Evolutionary conservation across 2,888 invertebrate species (phyloP).

Genomic region (Caenorhabditis plicata): DNA sequence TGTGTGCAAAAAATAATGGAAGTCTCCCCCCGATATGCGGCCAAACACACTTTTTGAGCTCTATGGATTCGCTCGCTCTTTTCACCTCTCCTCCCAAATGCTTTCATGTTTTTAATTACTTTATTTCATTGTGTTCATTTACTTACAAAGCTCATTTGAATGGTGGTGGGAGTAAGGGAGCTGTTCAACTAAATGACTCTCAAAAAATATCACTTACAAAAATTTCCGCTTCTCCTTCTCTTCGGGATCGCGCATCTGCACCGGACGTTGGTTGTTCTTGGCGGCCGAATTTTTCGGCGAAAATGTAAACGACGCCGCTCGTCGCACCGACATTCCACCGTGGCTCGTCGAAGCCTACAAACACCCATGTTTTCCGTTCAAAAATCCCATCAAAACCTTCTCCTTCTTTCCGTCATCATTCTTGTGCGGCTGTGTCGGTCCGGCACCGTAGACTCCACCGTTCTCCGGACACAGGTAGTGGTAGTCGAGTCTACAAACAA

Average conservation of each 20-base stretch:
- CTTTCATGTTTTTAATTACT: too few relatives aligned
- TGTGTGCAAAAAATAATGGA: too few relatives aligned
- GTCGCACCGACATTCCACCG: constrained; percentile 45
- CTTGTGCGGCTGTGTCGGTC: constrained; percentile 19
- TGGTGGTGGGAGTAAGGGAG: too few relatives aligned
- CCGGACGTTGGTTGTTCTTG: constrained; percentile 40
- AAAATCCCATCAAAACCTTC: too few relatives aligned
- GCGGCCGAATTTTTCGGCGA: constrained; percentile 45
- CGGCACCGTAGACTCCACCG: constrained; percentile 33
- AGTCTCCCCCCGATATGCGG: too few relatives aligned
- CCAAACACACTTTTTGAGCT: too few relatives aligned
- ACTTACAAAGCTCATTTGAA: too few relatives aligned
- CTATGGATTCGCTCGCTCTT: too few relatives aligned
- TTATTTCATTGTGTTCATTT: too few relatives aligned
- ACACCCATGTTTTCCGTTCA: background rate
- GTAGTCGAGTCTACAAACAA: constrained; percentile 8
- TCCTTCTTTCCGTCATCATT: constrained; percentile 8
- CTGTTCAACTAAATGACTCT: too few relatives aligned
- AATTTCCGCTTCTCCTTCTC: constrained; percentile 17
- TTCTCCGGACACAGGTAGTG: constrained; percentile 26
- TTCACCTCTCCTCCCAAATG: too few relatives aligned
- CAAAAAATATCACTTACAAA: constrained; percentile 10
- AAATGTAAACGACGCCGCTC: constrained; percentile 62
- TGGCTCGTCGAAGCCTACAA: too few relatives aligned
- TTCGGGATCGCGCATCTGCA: constrained; percentile 3